Percentiles rank a stretch among this genome's conserved stretches.
These are phyloP conservation scores for Daboia siamensis DNA, from an alignment of 2,113 vertebrate species.

Conservation along the genomic window DNA sequence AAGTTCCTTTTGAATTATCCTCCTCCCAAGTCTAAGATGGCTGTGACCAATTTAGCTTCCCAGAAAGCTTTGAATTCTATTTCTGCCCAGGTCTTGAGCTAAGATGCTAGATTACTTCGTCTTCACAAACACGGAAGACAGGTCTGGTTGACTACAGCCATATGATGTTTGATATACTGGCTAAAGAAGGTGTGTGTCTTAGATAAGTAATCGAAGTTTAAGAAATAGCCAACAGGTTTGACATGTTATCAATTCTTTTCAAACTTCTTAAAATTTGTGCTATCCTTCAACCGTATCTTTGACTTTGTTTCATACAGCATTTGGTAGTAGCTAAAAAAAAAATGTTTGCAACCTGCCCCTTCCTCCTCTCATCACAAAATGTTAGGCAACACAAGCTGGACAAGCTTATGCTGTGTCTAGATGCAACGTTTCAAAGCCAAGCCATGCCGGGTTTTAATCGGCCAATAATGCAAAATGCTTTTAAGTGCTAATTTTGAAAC, in stretches of 20 bases:
- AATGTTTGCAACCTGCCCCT: background rate
- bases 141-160: background rate
- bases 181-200: background rate
- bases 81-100: background rate
- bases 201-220: background rate
- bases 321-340: background rate
- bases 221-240: background rate
- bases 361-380: background rate
- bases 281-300: background rate
- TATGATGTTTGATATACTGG: background rate
- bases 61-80: background rate
- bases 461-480: background rate
- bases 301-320: background rate
- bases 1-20: background rate
- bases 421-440: conserved; percentile 19
- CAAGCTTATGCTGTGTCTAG: background rate
- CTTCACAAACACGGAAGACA: background rate
- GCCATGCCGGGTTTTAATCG: background rate
- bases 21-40: background rate
- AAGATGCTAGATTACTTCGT: background rate
- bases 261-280: background rate
- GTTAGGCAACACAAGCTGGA: background rate
- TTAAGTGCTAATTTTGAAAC: conserved; percentile 2
- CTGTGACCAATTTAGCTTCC: background rate
- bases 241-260: background rate